Base-by-base conservation (phyloP, 2,797 vertebrate species). In the Aselliscus stoliczkanus region DNA sequence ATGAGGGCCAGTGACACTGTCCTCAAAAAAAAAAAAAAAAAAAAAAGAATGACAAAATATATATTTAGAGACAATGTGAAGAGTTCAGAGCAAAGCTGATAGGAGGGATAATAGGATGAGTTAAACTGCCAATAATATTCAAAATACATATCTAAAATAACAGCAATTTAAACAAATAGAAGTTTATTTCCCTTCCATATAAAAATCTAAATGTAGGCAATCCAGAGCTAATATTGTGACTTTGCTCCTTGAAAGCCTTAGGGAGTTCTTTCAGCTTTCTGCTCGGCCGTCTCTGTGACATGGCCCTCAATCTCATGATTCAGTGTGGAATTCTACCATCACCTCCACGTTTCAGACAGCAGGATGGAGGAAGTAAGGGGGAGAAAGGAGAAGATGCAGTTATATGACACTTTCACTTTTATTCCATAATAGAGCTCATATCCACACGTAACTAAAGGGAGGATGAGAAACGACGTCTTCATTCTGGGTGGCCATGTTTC, bases 81-180 rank as follows among this genome's bases (percentile, higher is more conserved):
- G 23, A 84, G 23, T 7, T 88, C 54, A 82, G 54, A 87, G 13
- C 31, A 76, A 67, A 82, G 34, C 31, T 91, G 13, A 44, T 50
- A 84, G 39, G 14, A 92, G 39, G 15, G 12, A 62, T 80, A 84
- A 72, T 62, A 92, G 4, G 21, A 54, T 88, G 54, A 76, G 10
- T 60, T 89, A 75, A 27, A 7, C n/a, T 91, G 47, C 47, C 34
- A 87, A 34, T 93, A 87, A 81, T 79, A 62, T 18, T 23, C n/a
- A 96, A 83, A 93, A 67, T 39, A 65, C 10, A 47, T 54, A 69
- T 70, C 54, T 90, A 92, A 92, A 87, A 77, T 86, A 89, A 52
- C 1, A 76, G 31, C 25, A 47, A 54, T 37, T 87, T 92, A 50
- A 93, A 27, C 20, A 34, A 88, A 58, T 27, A 44, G 29, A 93